Evolutionary conservation across 2,888 invertebrate species (phyloP).

Genomic region (Campopleginae sp.): DNA sequence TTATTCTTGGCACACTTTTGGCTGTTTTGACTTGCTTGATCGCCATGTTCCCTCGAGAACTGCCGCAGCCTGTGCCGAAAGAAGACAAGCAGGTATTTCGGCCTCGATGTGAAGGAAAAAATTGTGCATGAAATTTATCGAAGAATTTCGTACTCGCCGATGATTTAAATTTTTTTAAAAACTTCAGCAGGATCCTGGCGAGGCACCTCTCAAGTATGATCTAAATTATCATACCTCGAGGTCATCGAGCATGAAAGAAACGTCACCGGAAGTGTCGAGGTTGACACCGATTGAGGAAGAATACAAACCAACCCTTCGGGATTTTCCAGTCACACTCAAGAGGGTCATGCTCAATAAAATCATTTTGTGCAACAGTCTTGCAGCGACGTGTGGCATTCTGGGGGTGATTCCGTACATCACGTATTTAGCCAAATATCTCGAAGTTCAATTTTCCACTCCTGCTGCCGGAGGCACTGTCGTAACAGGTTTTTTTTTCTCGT

Average conservation of each 20-base stretch:
- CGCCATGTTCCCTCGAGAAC: constrained; percentile 87
- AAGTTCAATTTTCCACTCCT: constrained; percentile 89
- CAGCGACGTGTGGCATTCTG: constrained; percentile 88
- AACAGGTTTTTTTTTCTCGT: constrained; percentile 85
- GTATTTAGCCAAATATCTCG: constrained; percentile 90
- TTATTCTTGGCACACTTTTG: constrained; percentile 86
- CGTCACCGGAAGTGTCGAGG: constrained; percentile 60
- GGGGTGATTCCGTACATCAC: constrained; percentile 89
- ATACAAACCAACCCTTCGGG: constrained; percentile 82
- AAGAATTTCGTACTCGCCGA: no score
- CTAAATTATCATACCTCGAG: constrained; percentile 65
- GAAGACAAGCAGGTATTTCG: constrained; percentile 44
- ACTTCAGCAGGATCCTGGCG: constrained; percentile 74
- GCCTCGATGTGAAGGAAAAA: background rate
- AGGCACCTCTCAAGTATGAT: constrained; percentile 76
- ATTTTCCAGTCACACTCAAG: constrained; percentile 86
- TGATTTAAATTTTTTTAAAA: background rate
- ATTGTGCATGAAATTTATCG: background rate
- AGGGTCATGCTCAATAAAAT: constrained; percentile 88
- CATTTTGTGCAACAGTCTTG: constrained; percentile 88
- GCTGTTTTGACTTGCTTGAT: constrained; percentile 87
- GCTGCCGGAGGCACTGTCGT: constrained; percentile 88
- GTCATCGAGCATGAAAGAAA: constrained; percentile 61
- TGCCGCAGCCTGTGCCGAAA: constrained; percentile 82
- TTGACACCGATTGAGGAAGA: constrained; percentile 64